Evolutionary conservation across 2,797 vertebrate species (phyloP), one percentile per base, ranked within the genome.

Genomic region (Ctenosaura bakeri): DNA sequence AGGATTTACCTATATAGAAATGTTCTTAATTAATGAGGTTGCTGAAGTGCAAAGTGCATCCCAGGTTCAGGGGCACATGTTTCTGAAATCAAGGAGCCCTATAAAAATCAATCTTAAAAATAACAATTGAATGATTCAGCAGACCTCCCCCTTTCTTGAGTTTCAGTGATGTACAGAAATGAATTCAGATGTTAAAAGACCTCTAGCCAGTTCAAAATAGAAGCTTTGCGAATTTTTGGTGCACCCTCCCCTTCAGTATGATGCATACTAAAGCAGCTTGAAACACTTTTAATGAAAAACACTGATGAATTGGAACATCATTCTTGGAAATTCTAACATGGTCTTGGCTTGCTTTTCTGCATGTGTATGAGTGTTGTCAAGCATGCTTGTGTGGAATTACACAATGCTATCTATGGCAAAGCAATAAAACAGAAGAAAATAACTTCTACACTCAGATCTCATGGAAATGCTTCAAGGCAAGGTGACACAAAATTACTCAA

Each of bases 221-320:
- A 50, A 83, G 14, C 62, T 8, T 71, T 90, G 73, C 73, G 87
- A 87, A 90, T 83, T 38, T 79, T 46, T 62, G 54, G 29, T 35
- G 52, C 73, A 16, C 59, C 10, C 24, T 18, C 26, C 42, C 22
- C 24, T 54, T 54, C 38, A 50, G 59, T 29, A 32, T 73, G 38
- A 59, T 69, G 80, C 66, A 84, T 56, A 42, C 56, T 88, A 78
- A 84, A 78, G 38, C 77, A 83, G 78, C 14, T 26, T 88, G 71
- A 87, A 88, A 62, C 59, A 71, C 24, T 86, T 82, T 83, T 83
- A 87, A 87, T 89, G 73, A 89, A 83, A 91, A 81, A 64, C 77
- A 83, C 22, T 22, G n/a, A 52, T 73, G 50, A n/a, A 26, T 1
- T 88, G 62, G 74, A 80, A 89, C 59, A 42, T 86, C 38, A 16